Percentiles rank a stretch among this genome's conserved stretches.
phyloP scores from a whole-genome alignment of 2,888 invertebrate species.

The Digitonthophagus gazella region DNA sequence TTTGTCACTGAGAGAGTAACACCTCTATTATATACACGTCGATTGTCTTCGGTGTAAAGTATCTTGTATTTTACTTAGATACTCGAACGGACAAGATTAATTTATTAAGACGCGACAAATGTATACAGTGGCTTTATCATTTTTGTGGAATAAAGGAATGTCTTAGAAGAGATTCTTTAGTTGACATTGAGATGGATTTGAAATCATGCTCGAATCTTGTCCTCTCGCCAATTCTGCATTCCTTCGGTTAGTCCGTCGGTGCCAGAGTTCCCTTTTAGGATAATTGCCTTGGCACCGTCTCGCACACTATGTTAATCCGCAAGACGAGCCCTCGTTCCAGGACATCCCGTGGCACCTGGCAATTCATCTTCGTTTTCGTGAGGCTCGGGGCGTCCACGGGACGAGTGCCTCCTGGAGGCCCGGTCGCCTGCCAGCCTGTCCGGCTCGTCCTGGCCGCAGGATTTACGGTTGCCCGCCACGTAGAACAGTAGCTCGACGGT shows the following conservation, averaged over 20 bases:
- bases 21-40: conserved; percentile 11
- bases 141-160: no score
- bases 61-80: background rate
- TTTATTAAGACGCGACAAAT: no score
- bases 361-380: conserved; percentile 33
- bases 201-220: background rate
- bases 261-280: conserved; percentile 22
- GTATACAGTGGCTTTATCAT: no score
- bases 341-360: conserved; percentile 9
- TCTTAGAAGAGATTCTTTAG: no score
- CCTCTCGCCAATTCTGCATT: conserved; percentile 1
- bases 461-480: conserved; percentile 44
- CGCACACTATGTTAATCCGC: conserved; percentile 22
- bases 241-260: conserved; percentile 6
- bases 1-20: background rate
- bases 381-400: conserved; percentile 28
- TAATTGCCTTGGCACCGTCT: conserved; percentile 23
- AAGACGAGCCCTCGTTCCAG: conserved; percentile 1
- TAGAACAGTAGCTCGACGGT: conserved; percentile 7
- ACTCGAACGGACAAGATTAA: no score
- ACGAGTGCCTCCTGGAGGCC: conserved; percentile 9
- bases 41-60: background rate
- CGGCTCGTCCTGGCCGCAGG: conserved; percentile 30
- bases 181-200: background rate
- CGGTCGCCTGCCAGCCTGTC: background rate